Base-by-base conservation (phyloP, 1,140 invertebrate species). In the Choristoneura fumiferana region DNA sequence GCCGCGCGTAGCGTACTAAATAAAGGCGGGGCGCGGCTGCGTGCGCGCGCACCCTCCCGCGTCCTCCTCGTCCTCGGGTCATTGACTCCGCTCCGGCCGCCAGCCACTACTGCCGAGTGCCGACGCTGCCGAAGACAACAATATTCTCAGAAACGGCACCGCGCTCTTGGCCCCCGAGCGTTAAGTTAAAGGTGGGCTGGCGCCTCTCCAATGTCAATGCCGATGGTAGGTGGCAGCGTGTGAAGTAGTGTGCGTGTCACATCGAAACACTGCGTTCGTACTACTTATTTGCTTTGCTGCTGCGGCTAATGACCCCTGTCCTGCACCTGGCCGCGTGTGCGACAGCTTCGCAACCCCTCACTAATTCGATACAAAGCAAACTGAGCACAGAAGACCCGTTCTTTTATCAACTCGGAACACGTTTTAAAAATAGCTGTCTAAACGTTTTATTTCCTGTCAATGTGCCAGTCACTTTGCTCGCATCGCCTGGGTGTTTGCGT, bases 1-100 rank as follows among this genome's bases (percentile, higher is more conserved):
- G 69, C 78, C 81, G 81, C 81, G 75, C 81, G 84, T 85, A 87
- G 80, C 84, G 84, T 87, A 87, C 85, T 87, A 87, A 87, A 85
- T 85, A 87, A 87, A 87, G 82, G 84, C 82, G 82, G 84, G 84
- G 84, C 84, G 81, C 81, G 74, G 76, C 74, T 84, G 81, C 78
- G 79, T 85, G 84, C 82, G 84, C 77, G 84, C 83, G 84, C 84
- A 84, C 79, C 76, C 76, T 82, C 81, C 81, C 84, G 82, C 84
- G 80, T 78, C 76, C 72, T 78, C 76, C 73, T 67, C 69, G 76
- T 70, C 74, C 71, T 81, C 76, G 65, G 84, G 84, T 85, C 84
- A 81, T 84, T 87, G 84, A 87, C 84, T 81, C 76, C 63, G 67
- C 66, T 62, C 68, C 63, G 69, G 67, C 68, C 69, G 66, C 71